Base-by-base conservation (phyloP, 2,113 vertebrate genomes). In the Cepphus grylle region DNA sequence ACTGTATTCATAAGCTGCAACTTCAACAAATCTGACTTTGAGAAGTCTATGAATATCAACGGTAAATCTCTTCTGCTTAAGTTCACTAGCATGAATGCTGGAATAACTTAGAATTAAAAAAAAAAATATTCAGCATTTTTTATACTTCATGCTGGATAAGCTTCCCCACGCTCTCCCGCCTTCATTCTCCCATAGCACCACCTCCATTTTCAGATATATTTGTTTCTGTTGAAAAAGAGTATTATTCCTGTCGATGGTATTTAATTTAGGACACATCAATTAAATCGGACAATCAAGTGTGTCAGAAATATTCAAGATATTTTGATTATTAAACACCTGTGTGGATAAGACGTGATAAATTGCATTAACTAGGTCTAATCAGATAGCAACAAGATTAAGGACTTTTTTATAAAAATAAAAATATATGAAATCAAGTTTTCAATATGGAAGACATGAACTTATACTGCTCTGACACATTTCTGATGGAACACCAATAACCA, bases 21-120 rank as follows among this genome's bases (percentile, higher is more conserved):
- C 17, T 72, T 18, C n/a, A 80, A 61, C 40, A 89, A 56, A 59
- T 47, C 29, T 53, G 45, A 67, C 47, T 49, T 49, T 43, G 55
- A 49, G 27, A 58, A 36, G 30, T 42, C 34, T 50, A 45, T 0
- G 1, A 12, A n/a, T 52, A 36, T 65, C 52, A 32, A 42, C 6
- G 85, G 26, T 6, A 61, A 74, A 49, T 12, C 15, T 53, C 30
- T 29, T 55, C 42, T 70, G 10, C 22, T 63, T 55, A 47, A 61
- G 6, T 26, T 55, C 62, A 53, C 40, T 81, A 42, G 9, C 0
- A 0, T 55, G 25, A 69, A 45, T 2, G 2, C 2, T 74, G 25
- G n/a, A 81, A 21, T 42, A 80, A 52, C 26, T 49, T 2, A 71
- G 7, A 61, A 38, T 34, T 43, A 10, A 40, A 42, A 88, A 40